Evolutionary conservation across 1,140 invertebrate species (phyloP), one percentile per base, ranked within the genome.

Genomic region (Zaprionus ornatus): DNA sequence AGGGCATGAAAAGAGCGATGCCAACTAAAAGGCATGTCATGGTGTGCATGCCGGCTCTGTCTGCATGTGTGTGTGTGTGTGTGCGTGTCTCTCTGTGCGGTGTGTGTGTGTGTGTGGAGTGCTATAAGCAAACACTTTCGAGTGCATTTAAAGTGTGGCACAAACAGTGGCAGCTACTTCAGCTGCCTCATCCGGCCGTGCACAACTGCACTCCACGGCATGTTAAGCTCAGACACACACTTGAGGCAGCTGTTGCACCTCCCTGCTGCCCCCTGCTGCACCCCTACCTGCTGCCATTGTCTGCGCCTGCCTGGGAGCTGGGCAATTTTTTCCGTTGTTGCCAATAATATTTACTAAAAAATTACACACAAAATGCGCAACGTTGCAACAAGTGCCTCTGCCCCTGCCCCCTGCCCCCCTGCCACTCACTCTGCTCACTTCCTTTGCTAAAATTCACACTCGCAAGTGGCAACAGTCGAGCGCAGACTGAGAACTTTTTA

Each of bases 81-180:
- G 60, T 50, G 37, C 57, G 37, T 80, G 54, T 70, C 45, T 54
- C 66, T 62, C 52, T 76, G 62, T 79, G 40, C 17, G 61, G 61
- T 50, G 3, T 5, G 5, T 17, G n/a, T 7, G 27, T 29, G 54
- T 60, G 55, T 76, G 45, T 71, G 45, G 69, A 87, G 83, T 84
- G 71, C 68, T 77, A 90, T 84, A 78, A 88, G 85, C 84, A 90
- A 88, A 88, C 84, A 88, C 71, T 84, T 81, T 84, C 74, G 70
- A 88, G 84, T 88, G 84, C 84, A 88, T 88, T 90, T 90, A 88
- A 88, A 88, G 84, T 88, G 78, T 74, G 84, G 84, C 84, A 84
- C 78, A 78, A 84, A 85, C 82, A 78, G 79, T 69, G 80, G 71
- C 85, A 84, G 79, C 83, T 80, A 86, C 83, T 86, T 79, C 83